phyloP scores from a whole-genome alignment of 1,140 invertebrate species.

The Halesus radiatus region DNA sequence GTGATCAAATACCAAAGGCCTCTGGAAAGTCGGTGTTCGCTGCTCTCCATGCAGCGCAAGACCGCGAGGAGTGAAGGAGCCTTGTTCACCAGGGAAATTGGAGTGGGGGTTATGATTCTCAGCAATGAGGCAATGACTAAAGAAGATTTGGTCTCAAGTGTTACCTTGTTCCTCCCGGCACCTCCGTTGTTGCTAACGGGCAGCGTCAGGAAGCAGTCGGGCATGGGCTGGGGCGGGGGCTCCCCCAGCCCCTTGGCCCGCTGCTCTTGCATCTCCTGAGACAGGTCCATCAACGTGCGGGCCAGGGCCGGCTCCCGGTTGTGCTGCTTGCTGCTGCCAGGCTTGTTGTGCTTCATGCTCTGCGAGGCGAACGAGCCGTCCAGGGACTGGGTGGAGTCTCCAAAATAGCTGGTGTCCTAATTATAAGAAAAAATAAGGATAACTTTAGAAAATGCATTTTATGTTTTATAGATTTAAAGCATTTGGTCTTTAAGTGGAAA shows the following conservation, averaged over 20 bases:
- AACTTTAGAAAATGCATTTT: no score
- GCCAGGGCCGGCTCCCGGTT: constrained; percentile 30
- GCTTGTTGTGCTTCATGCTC: constrained; percentile 29
- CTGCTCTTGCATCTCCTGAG: constrained; percentile 17
- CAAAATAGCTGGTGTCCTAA: constrained; percentile 37
- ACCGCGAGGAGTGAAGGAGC: no score
- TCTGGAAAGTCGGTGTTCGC: no score
- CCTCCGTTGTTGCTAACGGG: constrained; percentile 15
- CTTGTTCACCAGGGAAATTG: no score
- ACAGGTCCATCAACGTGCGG: neutral
- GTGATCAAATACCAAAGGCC: no score
- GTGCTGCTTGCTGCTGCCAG: constrained; percentile 33
- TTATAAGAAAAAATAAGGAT: neutral
- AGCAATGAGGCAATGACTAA: no score
- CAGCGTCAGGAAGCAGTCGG: constrained; percentile 2
- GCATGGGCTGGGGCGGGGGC: neutral
- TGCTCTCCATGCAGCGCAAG: no score
- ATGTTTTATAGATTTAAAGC: no score
- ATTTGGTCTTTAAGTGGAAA: no score
- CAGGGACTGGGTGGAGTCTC: constrained; percentile 44
- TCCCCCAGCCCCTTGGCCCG: neutral
- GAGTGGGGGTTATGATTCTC: no score
- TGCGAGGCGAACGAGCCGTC: constrained; percentile 41
- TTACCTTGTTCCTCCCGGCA: constrained; percentile 15
- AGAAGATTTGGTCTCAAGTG: no score